Evolutionary conservation across 2,113 vertebrate genomes (phyloP), one percentile per base, ranked within the genome.

Genomic region (Sinocyclocheilus anshuiensis): DNA sequence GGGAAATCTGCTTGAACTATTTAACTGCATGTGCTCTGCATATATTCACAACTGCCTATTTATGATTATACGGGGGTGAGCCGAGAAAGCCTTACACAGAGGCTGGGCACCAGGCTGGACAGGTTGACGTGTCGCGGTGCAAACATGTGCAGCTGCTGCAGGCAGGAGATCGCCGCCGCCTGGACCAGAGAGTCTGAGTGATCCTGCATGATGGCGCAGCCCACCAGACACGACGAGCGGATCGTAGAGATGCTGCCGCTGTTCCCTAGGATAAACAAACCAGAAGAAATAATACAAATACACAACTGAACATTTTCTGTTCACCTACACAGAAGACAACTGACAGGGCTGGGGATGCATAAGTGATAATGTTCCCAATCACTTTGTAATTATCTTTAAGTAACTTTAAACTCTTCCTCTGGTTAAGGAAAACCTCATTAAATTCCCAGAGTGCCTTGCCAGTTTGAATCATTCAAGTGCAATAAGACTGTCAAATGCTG

Each of bases 71-170:
- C 8, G 42, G 42, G 42, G 36, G 36, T 36, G 4, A 36, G 5
- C 36, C 36, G 4, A 36, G 36, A 36, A 36, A 36, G 39, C 39
- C 39, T 39, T 92, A 97, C 97, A 86, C 97, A 97, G 85, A 99
- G 97, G 88, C 97, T 97, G 76, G 98, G 98, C 93, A 99, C 98
- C 81, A 99, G 95, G 92, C 98, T 97, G 88, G 98, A 99, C 0
- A 99, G 93, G 93, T 99, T 99, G 92, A 99, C 98, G 0, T 99
- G 98, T 0, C 98, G 95, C 6, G 98, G 98, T 61, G 98, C 98
- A 84, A 99, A 99, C 98, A 99, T 99, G 89, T 99, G 98, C 86
- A 99, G 96, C 89, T 99, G 98, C 93, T 99, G 98, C 89, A 99
- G 96, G 90, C 98, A 99, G 48, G 98, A 99, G 91, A 99, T 99